Conservation (phyloP, 2,888 invertebrate genomes). For the Polydrusus cervinus region DNA sequence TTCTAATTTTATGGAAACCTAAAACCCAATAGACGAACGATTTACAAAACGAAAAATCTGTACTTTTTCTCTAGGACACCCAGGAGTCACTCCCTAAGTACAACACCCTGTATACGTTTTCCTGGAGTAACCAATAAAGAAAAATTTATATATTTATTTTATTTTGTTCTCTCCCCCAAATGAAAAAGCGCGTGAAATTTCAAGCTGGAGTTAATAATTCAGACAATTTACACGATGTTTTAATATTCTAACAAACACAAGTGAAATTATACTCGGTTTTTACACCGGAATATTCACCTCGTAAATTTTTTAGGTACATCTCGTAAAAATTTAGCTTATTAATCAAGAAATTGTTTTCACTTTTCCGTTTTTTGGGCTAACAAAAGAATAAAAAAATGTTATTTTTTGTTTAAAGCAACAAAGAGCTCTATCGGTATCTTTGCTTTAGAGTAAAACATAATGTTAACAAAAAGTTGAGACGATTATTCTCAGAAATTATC, state of each 20-base stretch:
- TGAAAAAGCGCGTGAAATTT: too few relatives aligned
- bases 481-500: background rate
- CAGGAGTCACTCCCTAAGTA: too few relatives aligned
- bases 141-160: too few relatives aligned
- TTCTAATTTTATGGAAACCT: too few relatives aligned
- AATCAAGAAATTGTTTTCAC: conserved; percentile 4
- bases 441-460: conserved; percentile 14
- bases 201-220: background rate
- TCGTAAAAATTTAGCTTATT: conserved; percentile 6
- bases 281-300: background rate
- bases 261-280: background rate
- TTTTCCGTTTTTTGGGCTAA: conserved; percentile 4
- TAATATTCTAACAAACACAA: background rate
- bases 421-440: background rate
- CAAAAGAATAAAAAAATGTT: conserved; percentile 7
- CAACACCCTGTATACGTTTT: too few relatives aligned
- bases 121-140: too few relatives aligned
- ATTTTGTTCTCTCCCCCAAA: too few relatives aligned
- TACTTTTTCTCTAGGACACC: too few relatives aligned
- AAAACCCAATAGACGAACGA: too few relatives aligned
- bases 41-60: too few relatives aligned
- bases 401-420: conserved; percentile 10
- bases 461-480: conserved; percentile 1
- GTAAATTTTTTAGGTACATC: background rate
- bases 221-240: background rate